These are phyloP conservation scores for Drosophila neotestacea DNA, from an alignment of 2,888 invertebrate species.

Conservation along the genomic window DNA sequence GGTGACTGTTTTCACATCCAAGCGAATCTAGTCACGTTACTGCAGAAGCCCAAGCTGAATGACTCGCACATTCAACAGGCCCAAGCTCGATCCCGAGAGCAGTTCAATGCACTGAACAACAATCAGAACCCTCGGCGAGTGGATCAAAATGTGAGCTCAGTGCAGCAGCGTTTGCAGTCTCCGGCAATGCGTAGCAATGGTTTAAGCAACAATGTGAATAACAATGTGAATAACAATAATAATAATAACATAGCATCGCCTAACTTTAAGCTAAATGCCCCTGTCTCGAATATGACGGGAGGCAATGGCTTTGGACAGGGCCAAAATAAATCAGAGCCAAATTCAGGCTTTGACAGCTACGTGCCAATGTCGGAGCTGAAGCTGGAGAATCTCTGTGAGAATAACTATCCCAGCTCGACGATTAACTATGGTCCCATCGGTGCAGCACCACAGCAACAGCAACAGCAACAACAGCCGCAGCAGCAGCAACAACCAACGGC, in stretches of 20 bases:
- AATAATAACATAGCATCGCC: conserved; percentile 77
- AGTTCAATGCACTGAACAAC: conserved; percentile 83
- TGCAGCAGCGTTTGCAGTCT: conserved; percentile 83
- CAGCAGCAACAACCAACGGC: conserved; percentile 33
- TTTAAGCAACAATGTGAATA: conserved; percentile 46
- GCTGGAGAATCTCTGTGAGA: conserved; percentile 85
- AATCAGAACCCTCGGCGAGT: conserved; percentile 46
- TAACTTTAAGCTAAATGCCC: conserved; percentile 85
- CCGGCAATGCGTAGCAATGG: conserved; percentile 78
- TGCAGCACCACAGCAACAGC: conserved; percentile 35
- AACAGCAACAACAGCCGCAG: background rate
- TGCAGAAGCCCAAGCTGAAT: conserved; percentile 91
- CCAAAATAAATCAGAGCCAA: conserved; percentile 83
- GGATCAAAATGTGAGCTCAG: conserved; percentile 54
- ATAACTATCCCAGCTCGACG: conserved; percentile 86
- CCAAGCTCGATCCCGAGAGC: conserved; percentile 84
- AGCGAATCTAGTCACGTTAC: conserved; percentile 94
- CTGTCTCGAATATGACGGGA: conserved; percentile 82
- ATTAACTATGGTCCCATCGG: conserved; percentile 85
- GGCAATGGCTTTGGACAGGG: conserved; percentile 54
- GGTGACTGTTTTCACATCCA: conserved; percentile 98
- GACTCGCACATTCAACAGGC: conserved; percentile 85
- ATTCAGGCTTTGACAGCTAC: conserved; percentile 85
- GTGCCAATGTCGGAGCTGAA: conserved; percentile 83
- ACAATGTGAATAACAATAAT: conserved; percentile 58